Evolutionary conservation across 2,888 invertebrate species (phyloP).

Genomic region (Luffia ferchaultella): DNA sequence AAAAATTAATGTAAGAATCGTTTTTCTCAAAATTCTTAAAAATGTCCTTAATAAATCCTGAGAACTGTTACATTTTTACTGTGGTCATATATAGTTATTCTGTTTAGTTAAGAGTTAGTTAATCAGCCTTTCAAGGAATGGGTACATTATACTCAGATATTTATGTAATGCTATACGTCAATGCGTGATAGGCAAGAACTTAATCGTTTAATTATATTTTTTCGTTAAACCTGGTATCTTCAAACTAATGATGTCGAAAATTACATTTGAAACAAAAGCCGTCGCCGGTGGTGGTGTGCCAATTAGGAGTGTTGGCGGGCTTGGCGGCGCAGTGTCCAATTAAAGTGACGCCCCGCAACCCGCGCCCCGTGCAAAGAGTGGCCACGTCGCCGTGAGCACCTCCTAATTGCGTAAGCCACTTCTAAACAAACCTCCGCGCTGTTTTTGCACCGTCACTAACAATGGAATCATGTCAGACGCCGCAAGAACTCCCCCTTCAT

Average conservation of each 20-base stretch:
- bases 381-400: slow-evolving; percentile 23
- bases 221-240: not conserved
- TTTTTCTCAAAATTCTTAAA: too few species aligned
- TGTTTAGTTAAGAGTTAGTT: too few species aligned
- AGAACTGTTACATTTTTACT: too few species aligned
- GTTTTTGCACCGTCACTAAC: slow-evolving; percentile 51
- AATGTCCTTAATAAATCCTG: too few species aligned
- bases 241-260: not conserved
- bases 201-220: too few species aligned
- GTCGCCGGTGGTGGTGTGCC: slow-evolving; percentile 50
- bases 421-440: slow-evolving; percentile 48
- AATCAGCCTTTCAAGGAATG: too few species aligned
- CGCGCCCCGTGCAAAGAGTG: slow-evolving; percentile 18
- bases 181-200: too few species aligned
- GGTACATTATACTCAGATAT: too few species aligned
- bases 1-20: too few species aligned
- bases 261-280: slow-evolving; percentile 28
- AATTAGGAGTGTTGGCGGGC: slow-evolving; percentile 56
- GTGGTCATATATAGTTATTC: too few species aligned
- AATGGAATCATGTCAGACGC: slow-evolving; percentile 57
- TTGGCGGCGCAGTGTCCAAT: slow-evolving; percentile 43
- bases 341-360: slow-evolving; percentile 39
- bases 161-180: too few species aligned
- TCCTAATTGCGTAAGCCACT: slow-evolving; percentile 58
- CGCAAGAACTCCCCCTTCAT: slow-evolving; percentile 49